Conservation (phyloP, 2,888 invertebrate species). For the Corythucha ciliata region DNA sequence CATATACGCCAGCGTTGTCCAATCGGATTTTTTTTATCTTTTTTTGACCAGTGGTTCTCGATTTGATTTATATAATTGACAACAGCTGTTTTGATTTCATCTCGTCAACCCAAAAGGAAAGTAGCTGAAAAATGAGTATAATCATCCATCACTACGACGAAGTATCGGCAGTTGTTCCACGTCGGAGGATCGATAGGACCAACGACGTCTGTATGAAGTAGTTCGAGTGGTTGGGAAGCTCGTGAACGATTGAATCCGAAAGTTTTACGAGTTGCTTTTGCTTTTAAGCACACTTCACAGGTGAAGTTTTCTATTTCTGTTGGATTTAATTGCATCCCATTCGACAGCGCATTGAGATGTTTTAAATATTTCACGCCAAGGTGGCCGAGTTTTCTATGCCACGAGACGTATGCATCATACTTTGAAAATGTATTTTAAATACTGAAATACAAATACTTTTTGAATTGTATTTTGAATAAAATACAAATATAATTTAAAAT, state of each 20-base stretch:
- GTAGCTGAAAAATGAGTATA: conserved; percentile 5
- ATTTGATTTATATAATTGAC: conserved; percentile 2
- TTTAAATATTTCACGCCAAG: conserved; percentile 5
- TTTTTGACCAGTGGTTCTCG: conserved; percentile 2
- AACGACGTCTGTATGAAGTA: conserved; percentile 6
- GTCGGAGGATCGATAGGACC: background rate
- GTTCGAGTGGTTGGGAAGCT: background rate
- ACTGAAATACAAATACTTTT: too few relatives aligned
- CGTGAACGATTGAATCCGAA: conserved; percentile 4
- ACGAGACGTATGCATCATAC: too few relatives aligned
- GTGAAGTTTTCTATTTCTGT: background rate
- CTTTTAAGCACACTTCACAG: conserved; percentile 11
- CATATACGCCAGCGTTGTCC: too few relatives aligned
- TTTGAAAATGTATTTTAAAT: too few relatives aligned
- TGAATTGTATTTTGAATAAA: too few relatives aligned
- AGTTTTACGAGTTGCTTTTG: conserved; percentile 11
- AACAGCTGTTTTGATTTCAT: background rate
- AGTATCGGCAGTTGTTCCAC: background rate
- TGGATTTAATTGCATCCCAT: background rate
- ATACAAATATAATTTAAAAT: too few relatives aligned
- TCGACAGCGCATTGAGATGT: background rate
- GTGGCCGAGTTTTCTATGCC: conserved; percentile 12
- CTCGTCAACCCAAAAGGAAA: background rate
- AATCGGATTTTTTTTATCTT: too few relatives aligned
- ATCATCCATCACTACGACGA: conserved; percentile 5